phyloP scores from a whole-genome alignment of 2,113 vertebrate genomes.

The Tursiops truncatus region DNA sequence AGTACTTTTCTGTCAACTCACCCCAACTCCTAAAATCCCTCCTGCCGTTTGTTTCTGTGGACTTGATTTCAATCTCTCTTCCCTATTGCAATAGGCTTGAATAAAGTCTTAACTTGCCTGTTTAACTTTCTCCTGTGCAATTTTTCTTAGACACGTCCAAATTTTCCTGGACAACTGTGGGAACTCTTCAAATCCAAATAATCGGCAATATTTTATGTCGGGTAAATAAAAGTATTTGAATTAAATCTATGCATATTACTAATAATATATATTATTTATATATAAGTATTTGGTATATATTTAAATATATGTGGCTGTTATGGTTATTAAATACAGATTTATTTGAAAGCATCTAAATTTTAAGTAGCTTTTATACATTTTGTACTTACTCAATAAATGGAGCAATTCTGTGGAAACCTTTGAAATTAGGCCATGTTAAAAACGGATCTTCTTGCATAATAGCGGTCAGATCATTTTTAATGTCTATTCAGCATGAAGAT shows the following conservation, averaged over 20 bases:
- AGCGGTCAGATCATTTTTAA: background rate
- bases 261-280: background rate
- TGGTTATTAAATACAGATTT: background rate
- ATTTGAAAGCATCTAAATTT: background rate
- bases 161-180: background rate
- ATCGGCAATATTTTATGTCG: background rate
- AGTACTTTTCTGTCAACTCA: background rate
- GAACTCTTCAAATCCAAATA: background rate
- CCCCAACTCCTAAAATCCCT: background rate
- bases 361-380: background rate
- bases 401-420: background rate
- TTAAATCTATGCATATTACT: background rate
- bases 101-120: background rate
- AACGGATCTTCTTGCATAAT: background rate
- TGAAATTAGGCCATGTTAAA: background rate
- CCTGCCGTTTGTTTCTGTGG: background rate
- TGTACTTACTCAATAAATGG: background rate
- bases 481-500: background rate
- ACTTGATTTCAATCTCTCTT: background rate
- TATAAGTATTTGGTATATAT: background rate
- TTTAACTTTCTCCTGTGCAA: background rate
- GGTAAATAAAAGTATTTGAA: background rate
- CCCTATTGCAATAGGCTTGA: background rate
- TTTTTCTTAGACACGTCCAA: background rate
- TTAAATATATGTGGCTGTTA: background rate